phyloP scores from a whole-genome alignment of 2,888 invertebrate genomes.

The Campaea margaritaria region DNA sequence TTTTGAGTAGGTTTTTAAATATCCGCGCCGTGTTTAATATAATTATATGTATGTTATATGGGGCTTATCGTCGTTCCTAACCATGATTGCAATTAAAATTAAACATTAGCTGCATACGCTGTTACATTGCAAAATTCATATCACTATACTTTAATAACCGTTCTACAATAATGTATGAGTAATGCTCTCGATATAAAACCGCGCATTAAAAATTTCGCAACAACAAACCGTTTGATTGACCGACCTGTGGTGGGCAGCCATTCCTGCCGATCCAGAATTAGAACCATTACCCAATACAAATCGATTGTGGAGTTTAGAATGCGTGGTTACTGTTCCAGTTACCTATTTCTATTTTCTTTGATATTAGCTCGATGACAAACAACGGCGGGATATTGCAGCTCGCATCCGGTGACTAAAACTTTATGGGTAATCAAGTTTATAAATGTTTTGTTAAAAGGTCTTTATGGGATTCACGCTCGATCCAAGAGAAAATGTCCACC shows the following conservation, averaged over 20 bases:
- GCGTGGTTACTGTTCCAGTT: constrained; percentile 30
- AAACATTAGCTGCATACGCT: too few relatives aligned
- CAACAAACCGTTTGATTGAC: constrained; percentile 48
- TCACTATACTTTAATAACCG: too few relatives aligned
- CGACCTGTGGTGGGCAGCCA: constrained; percentile 34
- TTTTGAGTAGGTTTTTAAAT: constrained; percentile 16
- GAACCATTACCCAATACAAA: constrained; percentile 52
- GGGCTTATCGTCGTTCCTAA: too few relatives aligned
- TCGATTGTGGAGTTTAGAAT: constrained; percentile 36
- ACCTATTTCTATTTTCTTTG: constrained; percentile 35
- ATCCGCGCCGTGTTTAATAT: background rate
- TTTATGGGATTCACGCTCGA: constrained; percentile 5
- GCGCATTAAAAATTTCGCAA: constrained; percentile 58
- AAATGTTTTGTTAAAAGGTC: constrained; percentile 26
- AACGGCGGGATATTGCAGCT: constrained; percentile 47
- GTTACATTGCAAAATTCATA: too few relatives aligned
- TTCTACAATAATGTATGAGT: constrained; percentile 7
- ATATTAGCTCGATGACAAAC: constrained; percentile 42
- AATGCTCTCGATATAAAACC: constrained; percentile 16
- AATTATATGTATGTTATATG: too few relatives aligned
- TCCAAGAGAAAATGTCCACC: background rate
- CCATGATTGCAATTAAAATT: too few relatives aligned
- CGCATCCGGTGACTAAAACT: constrained; percentile 36
- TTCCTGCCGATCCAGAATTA: constrained; percentile 50
- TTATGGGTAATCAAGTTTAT: constrained; percentile 30